Base-by-base conservation (phyloP, 2,113 vertebrate genomes). In the Danionella cerebrum region DNA sequence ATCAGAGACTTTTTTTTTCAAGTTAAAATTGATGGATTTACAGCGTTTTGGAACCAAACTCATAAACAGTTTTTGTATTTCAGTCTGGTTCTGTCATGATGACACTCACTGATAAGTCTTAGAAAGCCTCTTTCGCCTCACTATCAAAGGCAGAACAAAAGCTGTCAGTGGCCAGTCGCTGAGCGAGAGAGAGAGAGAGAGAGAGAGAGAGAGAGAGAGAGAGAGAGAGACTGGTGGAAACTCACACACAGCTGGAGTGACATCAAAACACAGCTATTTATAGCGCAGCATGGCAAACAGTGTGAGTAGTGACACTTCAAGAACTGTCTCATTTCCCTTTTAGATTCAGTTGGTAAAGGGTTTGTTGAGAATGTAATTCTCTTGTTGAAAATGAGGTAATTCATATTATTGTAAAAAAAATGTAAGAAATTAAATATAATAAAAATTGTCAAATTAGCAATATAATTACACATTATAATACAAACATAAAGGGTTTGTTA, bases 91-190 rank as follows among this genome's bases (percentile, higher is more conserved):
- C 51, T 60, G 60, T 60, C 36, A 10, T 50, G 47, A 54, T 67
- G 54, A 31, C 54, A 67, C 55, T 42, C 25, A 33, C 62, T 55
- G 18, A 35, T 42, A 47, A 4, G 8, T 50, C 45, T 70, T 70
- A 52, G 47, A 70, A 51, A 51, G 25, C 52, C 57, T 48, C 44
- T 13, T 21, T 47, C 38, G 3, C 18, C 33, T 33, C 27, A 5
- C 42, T 35, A 33, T 35, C 24, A 36, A 33, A 42, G 59, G n/a
- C 5, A 42, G 52, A 52, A 70, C 67, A 75, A 38, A 63, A 51
- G 39, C 35, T 24, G 21, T 21, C 51, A 62, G 38, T 24, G 47
- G 60, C 41, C 39, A 58, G 13, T 22, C 50, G 48, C 50, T 47
- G 16, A 6, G 65, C 5, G 65, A 47, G 70, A 42, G 21, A n/a